phyloP scores from a whole-genome alignment of 2,888 invertebrate genomes.

The Drosophila engyochracea region DNA sequence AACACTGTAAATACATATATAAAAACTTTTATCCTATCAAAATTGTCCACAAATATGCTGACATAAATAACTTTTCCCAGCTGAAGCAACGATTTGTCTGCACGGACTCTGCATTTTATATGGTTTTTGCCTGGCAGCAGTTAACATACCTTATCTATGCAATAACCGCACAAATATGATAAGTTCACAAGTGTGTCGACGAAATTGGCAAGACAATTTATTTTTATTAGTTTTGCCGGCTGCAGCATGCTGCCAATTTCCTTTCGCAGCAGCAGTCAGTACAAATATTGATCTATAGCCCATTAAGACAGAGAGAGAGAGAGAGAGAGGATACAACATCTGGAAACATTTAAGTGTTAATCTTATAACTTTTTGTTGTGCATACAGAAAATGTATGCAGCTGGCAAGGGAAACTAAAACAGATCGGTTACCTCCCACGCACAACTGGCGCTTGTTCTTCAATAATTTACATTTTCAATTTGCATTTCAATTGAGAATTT shows the following conservation, averaged over 20 bases:
- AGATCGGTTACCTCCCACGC: conserved; percentile 18
- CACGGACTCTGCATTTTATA: background rate
- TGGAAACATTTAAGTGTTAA: conserved; percentile 71
- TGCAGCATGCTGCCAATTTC: conserved; percentile 41
- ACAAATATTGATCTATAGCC: conserved; percentile 34
- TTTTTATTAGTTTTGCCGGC: conserved; percentile 60
- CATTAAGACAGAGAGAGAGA: conserved; percentile 3
- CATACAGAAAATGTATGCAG: conserved; percentile 37
- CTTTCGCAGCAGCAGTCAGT: conserved; percentile 20
- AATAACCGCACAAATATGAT: conserved; percentile 31
- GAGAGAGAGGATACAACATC: conserved; percentile 47
- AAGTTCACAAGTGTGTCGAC: conserved; percentile 41
- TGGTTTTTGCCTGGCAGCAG: conserved; percentile 6
- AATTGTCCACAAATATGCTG: conserved; percentile 6
- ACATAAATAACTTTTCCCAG: conserved; percentile 1
- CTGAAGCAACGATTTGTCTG: conserved; percentile 9
- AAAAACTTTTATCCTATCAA: background rate
- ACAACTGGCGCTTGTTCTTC: conserved; percentile 11
- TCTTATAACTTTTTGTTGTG: conserved; percentile 52
- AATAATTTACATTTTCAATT: conserved; percentile 73
- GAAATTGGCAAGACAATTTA: conserved; percentile 67
- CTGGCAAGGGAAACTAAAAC: conserved; percentile 14
- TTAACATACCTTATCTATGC: conserved; percentile 12
- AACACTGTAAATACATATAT: background rate
- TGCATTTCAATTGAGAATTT: conserved; percentile 56